A percentile compares a stretch with the other conserved stretches of the same genome.
Evolutionary conservation across 2,888 invertebrate genomes (phyloP).

Genomic region (Esperia sulphurella): DNA sequence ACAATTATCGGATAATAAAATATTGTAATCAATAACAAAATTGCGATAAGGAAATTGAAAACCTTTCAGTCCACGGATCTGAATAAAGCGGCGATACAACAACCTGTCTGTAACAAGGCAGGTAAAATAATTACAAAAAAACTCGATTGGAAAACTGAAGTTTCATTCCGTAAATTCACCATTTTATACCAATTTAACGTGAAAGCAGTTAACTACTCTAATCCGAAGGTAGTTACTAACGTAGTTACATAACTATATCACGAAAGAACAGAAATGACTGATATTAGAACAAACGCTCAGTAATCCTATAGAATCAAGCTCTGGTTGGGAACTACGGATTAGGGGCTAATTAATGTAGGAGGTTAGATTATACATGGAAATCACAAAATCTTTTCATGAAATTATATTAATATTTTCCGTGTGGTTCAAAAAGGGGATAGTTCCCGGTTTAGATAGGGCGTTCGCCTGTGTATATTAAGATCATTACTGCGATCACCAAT

Average conservation of each 20-base stretch:
- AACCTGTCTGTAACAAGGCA: neutral
- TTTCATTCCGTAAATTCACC: neutral
- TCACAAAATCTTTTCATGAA: too few relatives aligned
- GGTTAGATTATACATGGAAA: too few relatives aligned
- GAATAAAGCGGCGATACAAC: too few relatives aligned
- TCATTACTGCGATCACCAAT: too few relatives aligned
- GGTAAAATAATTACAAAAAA: neutral
- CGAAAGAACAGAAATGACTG: conserved; percentile 1
- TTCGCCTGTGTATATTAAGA: too few relatives aligned
- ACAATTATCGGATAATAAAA: too few relatives aligned
- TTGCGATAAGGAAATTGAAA: too few relatives aligned
- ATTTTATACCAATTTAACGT: neutral
- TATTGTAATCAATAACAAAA: too few relatives aligned
- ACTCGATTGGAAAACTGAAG: neutral
- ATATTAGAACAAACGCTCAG: neutral
- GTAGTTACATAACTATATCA: conserved; percentile 1
- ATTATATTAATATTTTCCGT: too few relatives aligned
- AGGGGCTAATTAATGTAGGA: neutral
- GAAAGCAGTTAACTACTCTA: neutral
- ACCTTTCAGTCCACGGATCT: too few relatives aligned
- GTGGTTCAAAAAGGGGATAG: too few relatives aligned
- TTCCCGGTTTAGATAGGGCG: too few relatives aligned
- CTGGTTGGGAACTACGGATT: neutral
- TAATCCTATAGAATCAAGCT: neutral
- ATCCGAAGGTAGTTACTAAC: neutral